Evolutionary conservation across 1,140 invertebrate genomes (phyloP), one percentile per base, ranked within the genome.

Genomic region (Aphis craccivora): DNA sequence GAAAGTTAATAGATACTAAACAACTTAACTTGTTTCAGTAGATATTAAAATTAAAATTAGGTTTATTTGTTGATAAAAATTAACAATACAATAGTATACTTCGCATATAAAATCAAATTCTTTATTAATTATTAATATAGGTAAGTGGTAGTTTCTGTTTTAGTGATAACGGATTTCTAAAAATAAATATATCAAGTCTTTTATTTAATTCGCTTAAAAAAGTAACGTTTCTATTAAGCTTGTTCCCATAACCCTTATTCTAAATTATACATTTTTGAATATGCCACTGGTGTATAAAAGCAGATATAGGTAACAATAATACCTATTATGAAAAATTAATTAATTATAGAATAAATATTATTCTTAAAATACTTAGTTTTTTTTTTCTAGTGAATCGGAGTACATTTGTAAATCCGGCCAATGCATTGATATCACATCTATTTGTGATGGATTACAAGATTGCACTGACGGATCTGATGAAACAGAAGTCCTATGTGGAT

Each of bases 401-500:
- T 67, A 67, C 60, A 25, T 30, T 14, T 84, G 83, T 40, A 7
- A 11, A 55, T 40, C 37, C 40, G 90, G 90, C 7, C 94, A 95
- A 87, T 96, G 95, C 94, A 95, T 96, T 90, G 94, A 95, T 40
- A 25, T 40, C 48, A 92, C 90, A 53, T 35, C 67, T 20, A 48
- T 94, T 51, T 94, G 94, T 89, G 94, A 94, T 91, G 94, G 94
- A 55, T 23, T 23, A 37, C 40, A 37, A 76, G 91, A 94, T 48
- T 94, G 94, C 86, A n/a, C 14, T 22, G 94, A 94, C 91, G 94
- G 94, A 81, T 94, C 94, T n/a, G 94, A 94, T 91, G 94, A 94
- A 84, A 67, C 91, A 23, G 3, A 22, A 25, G 6, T 8, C 11
- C 5, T 48, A 45, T 93, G 91, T 93, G 23, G 4, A 43, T 23